Evolutionary conservation across 2,888 invertebrate genomes (phyloP).

Genomic region (Kryphioiulus occultus): DNA sequence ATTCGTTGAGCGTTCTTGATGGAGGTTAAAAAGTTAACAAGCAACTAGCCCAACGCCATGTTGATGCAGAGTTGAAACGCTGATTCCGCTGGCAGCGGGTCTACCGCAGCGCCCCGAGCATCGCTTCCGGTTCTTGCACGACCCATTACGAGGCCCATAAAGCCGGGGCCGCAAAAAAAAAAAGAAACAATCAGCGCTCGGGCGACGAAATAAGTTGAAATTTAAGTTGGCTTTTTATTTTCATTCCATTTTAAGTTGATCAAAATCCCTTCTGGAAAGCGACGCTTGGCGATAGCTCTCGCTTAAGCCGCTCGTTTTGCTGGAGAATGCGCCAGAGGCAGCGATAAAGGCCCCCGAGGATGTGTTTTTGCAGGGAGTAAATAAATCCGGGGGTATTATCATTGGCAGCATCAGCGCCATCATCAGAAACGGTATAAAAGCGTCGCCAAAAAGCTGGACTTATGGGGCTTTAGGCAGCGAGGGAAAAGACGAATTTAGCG

Average conservation of each 20-base stretch:
- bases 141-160: neutral
- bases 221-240: slow-evolving; percentile 31
- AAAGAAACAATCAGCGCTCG: slow-evolving; percentile 22
- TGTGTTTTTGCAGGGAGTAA: neutral
- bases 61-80: too few relatives aligned
- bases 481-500: slow-evolving; percentile 14
- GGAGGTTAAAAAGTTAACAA: too few relatives aligned
- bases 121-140: neutral
- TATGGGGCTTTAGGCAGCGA: slow-evolving; percentile 31
- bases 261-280: slow-evolving; percentile 8
- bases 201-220: slow-evolving; percentile 18
- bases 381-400: slow-evolving; percentile 26
- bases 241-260: slow-evolving; percentile 35
- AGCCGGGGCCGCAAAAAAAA: neutral
- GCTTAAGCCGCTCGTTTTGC: slow-evolving; percentile 14
- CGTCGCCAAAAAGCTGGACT: slow-evolving; percentile 35
- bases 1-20: too few relatives aligned
- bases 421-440: slow-evolving; percentile 20
- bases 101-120: too few relatives aligned
- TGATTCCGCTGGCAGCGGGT: too few relatives aligned
- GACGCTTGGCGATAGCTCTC: slow-evolving; percentile 8
- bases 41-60: too few relatives aligned
- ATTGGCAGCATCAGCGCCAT: slow-evolving; percentile 24
- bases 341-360: neutral
- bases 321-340: neutral